Conservation (phyloP, 2,888 invertebrate species). For the Bembecia ichneumoniformis region DNA sequence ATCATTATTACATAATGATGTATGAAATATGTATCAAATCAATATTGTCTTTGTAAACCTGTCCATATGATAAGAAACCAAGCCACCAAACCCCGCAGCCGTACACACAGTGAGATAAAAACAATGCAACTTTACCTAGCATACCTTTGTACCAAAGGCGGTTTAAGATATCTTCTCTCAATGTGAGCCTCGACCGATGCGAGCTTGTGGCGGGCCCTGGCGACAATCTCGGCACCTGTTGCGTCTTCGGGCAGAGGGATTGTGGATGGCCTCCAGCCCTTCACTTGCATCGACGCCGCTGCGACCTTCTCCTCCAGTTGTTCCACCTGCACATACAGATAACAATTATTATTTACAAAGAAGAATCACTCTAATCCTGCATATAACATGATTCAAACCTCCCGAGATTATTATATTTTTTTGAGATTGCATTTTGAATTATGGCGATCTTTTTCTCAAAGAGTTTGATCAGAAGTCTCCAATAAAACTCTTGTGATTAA, state of each 20-base stretch:
- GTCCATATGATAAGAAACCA: no score
- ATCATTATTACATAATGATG: no score
- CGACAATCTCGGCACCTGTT: constrained; percentile 73
- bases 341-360: no score
- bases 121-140: constrained; percentile 43
- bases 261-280: constrained; percentile 82
- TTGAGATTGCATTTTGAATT: no score
- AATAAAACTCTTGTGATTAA: no score
- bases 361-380: no score
- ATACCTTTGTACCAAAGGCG: constrained; percentile 82
- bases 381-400: no score
- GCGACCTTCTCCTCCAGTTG: constrained; percentile 90
- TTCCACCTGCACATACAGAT: constrained; percentile 74
- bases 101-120: not conserved
- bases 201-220: constrained; percentile 78
- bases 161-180: constrained; percentile 93
- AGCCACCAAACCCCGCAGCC: not conserved
- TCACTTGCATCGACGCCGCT: constrained; percentile 91
- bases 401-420: no score
- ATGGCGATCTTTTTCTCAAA: no score
- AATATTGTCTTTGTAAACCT: no score
- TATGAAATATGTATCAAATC: no score
- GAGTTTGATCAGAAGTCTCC: no score
- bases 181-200: constrained; percentile 90
- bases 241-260: constrained; percentile 65